A percentile compares a stretch with the other conserved stretches of the same genome.
These are phyloP conservation scores for Leucopsar rothschildi DNA, from an alignment of 2,113 vertebrate genomes.

Conservation along the genomic window DNA sequence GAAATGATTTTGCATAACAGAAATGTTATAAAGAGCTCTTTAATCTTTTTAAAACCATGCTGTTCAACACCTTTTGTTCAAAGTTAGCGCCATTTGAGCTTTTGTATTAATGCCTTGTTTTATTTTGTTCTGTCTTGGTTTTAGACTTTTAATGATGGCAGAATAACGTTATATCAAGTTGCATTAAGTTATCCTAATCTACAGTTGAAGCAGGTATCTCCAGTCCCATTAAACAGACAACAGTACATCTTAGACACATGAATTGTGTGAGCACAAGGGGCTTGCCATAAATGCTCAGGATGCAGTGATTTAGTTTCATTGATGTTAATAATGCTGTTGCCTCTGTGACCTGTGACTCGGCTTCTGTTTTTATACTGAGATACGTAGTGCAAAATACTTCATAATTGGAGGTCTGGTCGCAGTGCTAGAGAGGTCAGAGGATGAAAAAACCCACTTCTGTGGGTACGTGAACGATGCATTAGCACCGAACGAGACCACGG, in stretches of 20 bases:
- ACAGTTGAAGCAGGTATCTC: neutral
- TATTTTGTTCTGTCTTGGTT: neutral
- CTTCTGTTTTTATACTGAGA: slow-evolving; percentile 51
- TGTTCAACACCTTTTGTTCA: neutral
- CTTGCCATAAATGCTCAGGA: neutral
- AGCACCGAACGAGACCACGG: neutral
- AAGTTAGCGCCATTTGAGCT: neutral
- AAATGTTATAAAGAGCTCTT: neutral
- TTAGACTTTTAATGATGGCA: neutral
- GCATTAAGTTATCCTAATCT: neutral
- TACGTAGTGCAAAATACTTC: slow-evolving; percentile 51
- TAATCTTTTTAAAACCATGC: neutral
- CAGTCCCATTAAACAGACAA: neutral
- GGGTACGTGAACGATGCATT: slow-evolving; percentile 2
- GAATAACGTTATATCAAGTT: neutral
- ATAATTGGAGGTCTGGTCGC: slow-evolving; percentile 51
- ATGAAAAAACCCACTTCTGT: slow-evolving; percentile 17
- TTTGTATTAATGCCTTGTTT: neutral
- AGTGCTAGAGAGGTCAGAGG: slow-evolving; percentile 26
- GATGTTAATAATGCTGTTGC: slow-evolving; percentile 31
- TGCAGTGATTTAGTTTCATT: slow-evolving; percentile 47
- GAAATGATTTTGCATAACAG: neutral
- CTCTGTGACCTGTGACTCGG: slow-evolving; percentile 43
- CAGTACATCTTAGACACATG: neutral
- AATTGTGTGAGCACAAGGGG: slow-evolving; percentile 16